phyloP scores from a whole-genome alignment of 1,140 invertebrate species.

The Rhagoletis pomonella region DNA sequence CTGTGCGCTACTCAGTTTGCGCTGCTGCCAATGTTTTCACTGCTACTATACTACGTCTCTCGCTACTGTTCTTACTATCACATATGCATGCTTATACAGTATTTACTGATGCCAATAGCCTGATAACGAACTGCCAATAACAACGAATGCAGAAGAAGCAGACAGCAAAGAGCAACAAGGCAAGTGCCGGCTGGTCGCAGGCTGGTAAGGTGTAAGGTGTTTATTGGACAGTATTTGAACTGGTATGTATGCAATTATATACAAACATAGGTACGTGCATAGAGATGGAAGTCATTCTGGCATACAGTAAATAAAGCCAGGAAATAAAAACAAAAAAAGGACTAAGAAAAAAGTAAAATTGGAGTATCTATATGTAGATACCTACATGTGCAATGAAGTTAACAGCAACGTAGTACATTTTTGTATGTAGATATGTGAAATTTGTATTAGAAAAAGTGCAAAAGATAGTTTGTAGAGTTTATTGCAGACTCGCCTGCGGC shows the following conservation, averaged over 20 bases:
- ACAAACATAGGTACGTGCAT: too few relatives aligned
- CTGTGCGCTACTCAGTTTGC: not conserved
- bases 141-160: not conserved
- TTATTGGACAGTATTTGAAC: not conserved
- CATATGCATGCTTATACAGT: not conserved
- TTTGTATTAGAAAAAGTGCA: not conserved
- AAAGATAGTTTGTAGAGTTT: not conserved
- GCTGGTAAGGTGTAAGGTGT: not conserved
- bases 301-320: not conserved
- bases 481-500: not conserved
- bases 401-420: not conserved
- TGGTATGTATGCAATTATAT: not conserved
- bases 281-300: too few relatives aligned
- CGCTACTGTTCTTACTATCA: not conserved
- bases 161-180: not conserved
- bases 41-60: not conserved
- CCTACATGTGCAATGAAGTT: not conserved
- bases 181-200: not conserved
- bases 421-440: not conserved
- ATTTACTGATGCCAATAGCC: not conserved
- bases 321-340: not conserved
- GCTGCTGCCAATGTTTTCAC: not conserved
- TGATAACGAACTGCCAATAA: constrained; percentile 11
- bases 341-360: not conserved
- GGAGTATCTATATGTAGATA: not conserved